A percentile compares a stretch with the other conserved stretches of the same genome.
These are phyloP conservation scores for Xylota segnis DNA, from an alignment of 2,888 invertebrate genomes.

Conservation along the genomic window DNA sequence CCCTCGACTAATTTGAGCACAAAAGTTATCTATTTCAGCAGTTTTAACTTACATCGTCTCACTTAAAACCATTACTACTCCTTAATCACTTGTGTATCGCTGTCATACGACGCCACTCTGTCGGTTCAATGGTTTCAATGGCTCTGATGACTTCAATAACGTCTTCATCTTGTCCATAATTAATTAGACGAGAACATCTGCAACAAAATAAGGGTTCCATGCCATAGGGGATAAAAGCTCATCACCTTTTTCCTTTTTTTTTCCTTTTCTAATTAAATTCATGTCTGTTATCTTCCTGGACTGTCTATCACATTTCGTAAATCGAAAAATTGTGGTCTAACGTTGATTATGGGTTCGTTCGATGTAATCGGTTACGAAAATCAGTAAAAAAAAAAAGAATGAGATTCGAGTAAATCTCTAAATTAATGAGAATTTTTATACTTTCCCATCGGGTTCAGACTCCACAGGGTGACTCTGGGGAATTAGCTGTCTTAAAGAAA, in stretches of 20 bases:
- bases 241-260: conserved; percentile 32
- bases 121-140: conserved; percentile 24
- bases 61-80: neutral
- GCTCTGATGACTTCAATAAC: conserved; percentile 56
- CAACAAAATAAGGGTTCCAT: conserved; percentile 35
- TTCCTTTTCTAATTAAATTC: conserved; percentile 44
- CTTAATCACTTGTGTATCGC: conserved; percentile 9
- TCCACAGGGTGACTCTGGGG: neutral
- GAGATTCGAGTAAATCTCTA: neutral
- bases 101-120: conserved; percentile 44
- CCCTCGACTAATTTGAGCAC: no score
- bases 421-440: neutral
- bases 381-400: neutral
- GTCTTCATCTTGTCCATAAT: conserved; percentile 54
- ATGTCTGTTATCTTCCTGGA: conserved; percentile 28
- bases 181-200: conserved; percentile 51
- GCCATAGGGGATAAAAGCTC: conserved; percentile 15
- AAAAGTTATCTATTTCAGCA: neutral
- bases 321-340: conserved; percentile 9
- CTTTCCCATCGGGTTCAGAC: neutral
- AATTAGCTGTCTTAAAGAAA: neutral
- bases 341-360: neutral
- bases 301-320: conserved; percentile 27
- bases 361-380: neutral
- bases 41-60: neutral